These are phyloP conservation scores for Trididemnum nubilum DNA, from an alignment of 23 tunicate species.

Conservation along the genomic window DNA sequence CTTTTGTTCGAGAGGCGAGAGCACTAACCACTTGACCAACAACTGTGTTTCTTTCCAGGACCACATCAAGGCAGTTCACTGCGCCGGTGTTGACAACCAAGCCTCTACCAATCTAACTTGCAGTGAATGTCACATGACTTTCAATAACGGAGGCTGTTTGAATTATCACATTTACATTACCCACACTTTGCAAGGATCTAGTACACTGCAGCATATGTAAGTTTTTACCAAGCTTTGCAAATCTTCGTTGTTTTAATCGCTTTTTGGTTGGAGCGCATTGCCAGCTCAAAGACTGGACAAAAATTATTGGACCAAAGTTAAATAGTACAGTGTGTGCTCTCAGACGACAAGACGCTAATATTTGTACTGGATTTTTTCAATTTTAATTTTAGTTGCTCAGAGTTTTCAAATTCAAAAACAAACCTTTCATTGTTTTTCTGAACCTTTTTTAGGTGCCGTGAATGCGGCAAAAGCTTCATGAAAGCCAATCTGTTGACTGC, in stretches of 20 bases:
- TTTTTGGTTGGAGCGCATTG: neutral
- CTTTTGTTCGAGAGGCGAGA: too few relatives aligned
- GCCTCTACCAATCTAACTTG: constrained; percentile 47
- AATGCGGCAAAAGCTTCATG: constrained; percentile 81
- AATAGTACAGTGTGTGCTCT: too few relatives aligned
- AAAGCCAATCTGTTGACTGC: constrained; percentile 52
- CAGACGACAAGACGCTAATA: too few relatives aligned
- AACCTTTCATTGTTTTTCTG: too few relatives aligned
- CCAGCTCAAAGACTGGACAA: too few relatives aligned
- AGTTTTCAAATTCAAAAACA: too few relatives aligned
- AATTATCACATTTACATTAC: constrained; percentile 80
- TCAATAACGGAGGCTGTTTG: constrained; percentile 64
- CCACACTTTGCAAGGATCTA: constrained; percentile 71
- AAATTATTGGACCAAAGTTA: too few relatives aligned
- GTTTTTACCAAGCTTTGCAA: too few relatives aligned
- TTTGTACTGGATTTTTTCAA: too few relatives aligned
- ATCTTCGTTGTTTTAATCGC: neutral
- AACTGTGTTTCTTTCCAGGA: constrained; percentile 39
- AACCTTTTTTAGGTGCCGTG: constrained; percentile 4
- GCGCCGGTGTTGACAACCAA: constrained; percentile 18
- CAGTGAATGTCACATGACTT: constrained; percentile 66
- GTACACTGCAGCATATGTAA: constrained; percentile 53
- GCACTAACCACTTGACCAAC: too few relatives aligned
- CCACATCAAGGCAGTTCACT: constrained; percentile 78
- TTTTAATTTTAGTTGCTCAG: too few relatives aligned